phyloP scores from a whole-genome alignment of 2,113 vertebrate species.

The Saguinus midas region DNA sequence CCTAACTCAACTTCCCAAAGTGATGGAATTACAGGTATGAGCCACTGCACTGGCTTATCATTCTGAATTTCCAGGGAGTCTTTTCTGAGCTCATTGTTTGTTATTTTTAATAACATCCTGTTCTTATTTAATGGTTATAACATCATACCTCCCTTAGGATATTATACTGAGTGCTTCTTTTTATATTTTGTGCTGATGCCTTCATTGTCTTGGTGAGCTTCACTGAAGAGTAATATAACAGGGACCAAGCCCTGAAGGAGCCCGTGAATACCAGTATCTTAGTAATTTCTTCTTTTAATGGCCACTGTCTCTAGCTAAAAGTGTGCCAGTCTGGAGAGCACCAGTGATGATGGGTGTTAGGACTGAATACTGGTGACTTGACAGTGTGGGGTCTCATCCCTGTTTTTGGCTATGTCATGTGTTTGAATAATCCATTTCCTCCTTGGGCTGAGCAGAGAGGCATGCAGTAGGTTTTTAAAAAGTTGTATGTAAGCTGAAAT shows the following conservation, averaged over 20 bases:
- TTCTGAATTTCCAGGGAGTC: neutral
- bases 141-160: neutral
- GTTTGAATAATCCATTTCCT: neutral
- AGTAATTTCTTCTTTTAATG: neutral
- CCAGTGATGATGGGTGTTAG: neutral
- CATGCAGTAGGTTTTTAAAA: neutral
- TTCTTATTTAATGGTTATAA: conserved; percentile 9
- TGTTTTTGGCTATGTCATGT: neutral
- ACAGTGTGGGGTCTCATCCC: neutral
- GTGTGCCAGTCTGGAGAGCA: neutral
- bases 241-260: neutral
- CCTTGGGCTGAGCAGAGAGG: too few relatives aligned
- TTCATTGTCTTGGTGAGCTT: neutral
- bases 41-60: neutral
- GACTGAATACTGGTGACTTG: neutral
- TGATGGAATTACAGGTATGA: too few relatives aligned
- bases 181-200: neutral
- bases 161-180: neutral
- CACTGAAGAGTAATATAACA: neutral
- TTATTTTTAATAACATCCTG: neutral
- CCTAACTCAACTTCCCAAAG: too few relatives aligned
- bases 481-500: neutral
- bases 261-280: neutral
- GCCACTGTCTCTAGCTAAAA: neutral
- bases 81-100: conserved; percentile 3